phyloP scores from a whole-genome alignment of 2,888 invertebrate species.

The Nowickia ferox region DNA sequence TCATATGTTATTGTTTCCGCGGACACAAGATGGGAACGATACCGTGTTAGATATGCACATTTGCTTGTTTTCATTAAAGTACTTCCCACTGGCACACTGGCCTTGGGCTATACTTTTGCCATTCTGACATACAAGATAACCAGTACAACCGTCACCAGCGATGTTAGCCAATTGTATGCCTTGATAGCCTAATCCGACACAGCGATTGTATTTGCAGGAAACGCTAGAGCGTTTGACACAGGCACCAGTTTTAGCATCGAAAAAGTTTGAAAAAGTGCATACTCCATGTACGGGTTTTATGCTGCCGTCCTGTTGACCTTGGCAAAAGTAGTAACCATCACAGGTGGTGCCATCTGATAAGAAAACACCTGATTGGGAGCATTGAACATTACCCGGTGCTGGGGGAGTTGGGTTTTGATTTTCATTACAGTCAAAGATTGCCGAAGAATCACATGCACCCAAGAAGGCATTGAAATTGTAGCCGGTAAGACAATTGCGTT shows the following conservation, averaged over 20 bases:
- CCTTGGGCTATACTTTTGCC: slow-evolving; percentile 76
- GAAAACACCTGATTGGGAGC: slow-evolving; percentile 75
- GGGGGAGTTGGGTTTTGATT: slow-evolving; percentile 55
- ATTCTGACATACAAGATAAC: slow-evolving; percentile 78
- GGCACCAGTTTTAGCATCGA: slow-evolving; percentile 74
- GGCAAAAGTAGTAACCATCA: slow-evolving; percentile 79
- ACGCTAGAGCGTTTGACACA: slow-evolving; percentile 77
- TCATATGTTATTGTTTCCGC: background rate
- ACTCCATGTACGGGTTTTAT: slow-evolving; percentile 74
- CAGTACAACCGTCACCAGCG: slow-evolving; percentile 77
- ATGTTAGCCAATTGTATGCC: slow-evolving; percentile 78
- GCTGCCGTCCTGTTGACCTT: slow-evolving; percentile 42
- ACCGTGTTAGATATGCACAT: slow-evolving; percentile 75
- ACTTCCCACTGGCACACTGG: slow-evolving; percentile 76
- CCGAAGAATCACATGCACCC: slow-evolving; percentile 76
- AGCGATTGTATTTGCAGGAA: slow-evolving; percentile 76
- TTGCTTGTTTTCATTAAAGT: slow-evolving; percentile 78
- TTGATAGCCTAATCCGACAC: slow-evolving; percentile 75
- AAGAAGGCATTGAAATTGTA: slow-evolving; percentile 75
- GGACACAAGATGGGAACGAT: slow-evolving; percentile 77
- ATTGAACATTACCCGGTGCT: slow-evolving; percentile 72
- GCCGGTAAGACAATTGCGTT: slow-evolving; percentile 76
- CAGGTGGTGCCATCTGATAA: slow-evolving; percentile 77
- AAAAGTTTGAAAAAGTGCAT: slow-evolving; percentile 77
- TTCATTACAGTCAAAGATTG: slow-evolving; percentile 75